These are phyloP conservation scores for Blera fallax DNA, from an alignment of 2,888 invertebrate species.

Conservation along the genomic window DNA sequence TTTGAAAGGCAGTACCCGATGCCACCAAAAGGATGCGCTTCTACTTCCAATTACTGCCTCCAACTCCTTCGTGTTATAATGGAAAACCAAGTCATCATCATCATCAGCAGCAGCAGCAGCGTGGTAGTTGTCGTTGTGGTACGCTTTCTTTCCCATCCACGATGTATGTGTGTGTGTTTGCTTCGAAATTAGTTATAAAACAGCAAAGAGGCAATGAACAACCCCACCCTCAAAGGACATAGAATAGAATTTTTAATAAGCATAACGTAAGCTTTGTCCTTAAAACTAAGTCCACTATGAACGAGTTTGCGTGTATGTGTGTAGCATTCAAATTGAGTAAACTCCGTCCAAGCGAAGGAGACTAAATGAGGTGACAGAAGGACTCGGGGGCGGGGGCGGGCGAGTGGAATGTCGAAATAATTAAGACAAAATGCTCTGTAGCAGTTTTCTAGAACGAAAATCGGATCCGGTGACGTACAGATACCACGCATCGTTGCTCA, in stretches of 20 bases:
- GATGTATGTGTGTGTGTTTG: background rate
- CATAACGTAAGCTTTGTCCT: constrained; percentile 42
- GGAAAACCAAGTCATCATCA: constrained; percentile 46
- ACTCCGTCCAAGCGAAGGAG: constrained; percentile 48
- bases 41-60: background rate
- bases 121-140: background rate
- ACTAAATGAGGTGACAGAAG: constrained; percentile 12
- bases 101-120: background rate
- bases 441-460: constrained; percentile 64
- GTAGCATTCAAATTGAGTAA: constrained; percentile 61
- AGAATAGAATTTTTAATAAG: constrained; percentile 63
- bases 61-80: constrained; percentile 15
- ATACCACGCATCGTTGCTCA: constrained; percentile 60
- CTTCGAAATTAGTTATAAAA: constrained; percentile 58
- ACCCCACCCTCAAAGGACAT: constrained; percentile 35
- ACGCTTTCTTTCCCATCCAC: background rate
- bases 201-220: constrained; percentile 48
- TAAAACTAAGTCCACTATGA: no score
- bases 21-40: constrained; percentile 34
- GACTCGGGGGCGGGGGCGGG: background rate
- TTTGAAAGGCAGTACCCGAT: constrained; percentile 28
- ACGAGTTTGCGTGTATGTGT: background rate
- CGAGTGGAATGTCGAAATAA: constrained; percentile 52
- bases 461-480: constrained; percentile 58
- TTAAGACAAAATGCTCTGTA: constrained; percentile 67